Base-by-base conservation (phyloP, 2,113 vertebrate species). In the Struthio camelus region DNA sequence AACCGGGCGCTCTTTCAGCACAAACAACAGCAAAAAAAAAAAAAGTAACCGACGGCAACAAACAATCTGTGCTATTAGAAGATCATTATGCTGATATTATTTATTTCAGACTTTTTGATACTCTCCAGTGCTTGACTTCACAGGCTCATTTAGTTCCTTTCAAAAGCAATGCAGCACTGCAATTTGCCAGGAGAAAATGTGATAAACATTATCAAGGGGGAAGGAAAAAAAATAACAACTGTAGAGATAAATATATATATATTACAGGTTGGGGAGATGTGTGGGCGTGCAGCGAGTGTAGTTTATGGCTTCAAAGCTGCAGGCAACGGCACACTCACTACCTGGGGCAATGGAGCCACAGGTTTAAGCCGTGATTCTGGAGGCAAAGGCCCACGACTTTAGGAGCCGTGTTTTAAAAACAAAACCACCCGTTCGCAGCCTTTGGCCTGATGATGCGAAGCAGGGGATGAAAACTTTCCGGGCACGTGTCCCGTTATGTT, bases 61-160 rank as follows among this genome's bases (percentile, higher is more conserved):
- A 96, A 94, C 90, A 89, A 10, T 92, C 93, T 91, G 87, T 44
- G 90, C 79, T 92, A 83, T 96, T 95, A 97, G 76, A 48, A 92
- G 71, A 93, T 96, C 94, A 91, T 97, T 97, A 96, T 95, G 85
- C 75, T 80, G 94, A 94, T 92, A 93, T 91, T 96, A 96, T 97
- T 97, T 97, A 90, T 96, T 94, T 87, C 95, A 94, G 94, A 80
- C 75, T 96, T 92, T 77, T 34, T 92, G 94, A 81, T 95, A 59
- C 81, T 95, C 81, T 96, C 90, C 81, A 79, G 11, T 95, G 96
- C 95, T 97, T 89, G 82, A 77, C 93, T 96, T 95, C 96, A 71
- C 93, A 80, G 89, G 62, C 94, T 96, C 86, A 90, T 97, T 97
- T 94, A 65, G 44, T 73, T 75, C 88, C 79, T 96, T 94, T 93